phyloP scores from a whole-genome alignment of 1,140 invertebrate genomes.

The Vollenhovia emeryi region DNA sequence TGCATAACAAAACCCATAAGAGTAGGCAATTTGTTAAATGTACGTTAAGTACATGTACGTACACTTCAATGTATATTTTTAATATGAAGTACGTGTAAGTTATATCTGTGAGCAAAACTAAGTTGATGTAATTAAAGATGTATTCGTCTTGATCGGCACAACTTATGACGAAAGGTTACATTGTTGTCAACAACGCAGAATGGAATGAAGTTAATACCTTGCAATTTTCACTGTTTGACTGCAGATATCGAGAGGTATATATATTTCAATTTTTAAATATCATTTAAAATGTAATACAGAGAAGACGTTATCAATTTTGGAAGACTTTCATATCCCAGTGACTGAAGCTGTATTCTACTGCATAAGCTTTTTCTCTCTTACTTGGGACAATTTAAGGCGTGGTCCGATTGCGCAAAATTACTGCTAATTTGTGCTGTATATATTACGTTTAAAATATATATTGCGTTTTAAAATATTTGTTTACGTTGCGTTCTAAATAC shows the following conservation, averaged over 20 bases:
- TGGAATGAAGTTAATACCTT: constrained; percentile 10
- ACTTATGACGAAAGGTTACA: constrained; percentile 50
- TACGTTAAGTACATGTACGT: constrained; percentile 74
- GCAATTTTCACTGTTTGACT: not conserved
- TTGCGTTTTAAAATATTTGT: not conserved
- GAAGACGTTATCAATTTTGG: not conserved
- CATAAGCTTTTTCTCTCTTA: not conserved
- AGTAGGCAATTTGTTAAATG: constrained; percentile 74
- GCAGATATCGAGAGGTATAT: not conserved
- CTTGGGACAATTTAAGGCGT: not conserved
- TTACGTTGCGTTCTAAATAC: constrained; percentile 28
- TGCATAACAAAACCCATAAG: constrained; percentile 70
- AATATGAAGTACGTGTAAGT: constrained; percentile 77
- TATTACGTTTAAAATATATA: constrained; percentile 12
- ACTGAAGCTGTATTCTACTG: not conserved
- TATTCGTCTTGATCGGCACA: constrained; percentile 66
- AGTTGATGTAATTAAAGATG: constrained; percentile 62
- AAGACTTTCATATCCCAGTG: constrained; percentile 24
- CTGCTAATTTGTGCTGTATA: not conserved
- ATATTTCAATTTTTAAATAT: constrained; percentile 1
- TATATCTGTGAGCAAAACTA: constrained; percentile 62
- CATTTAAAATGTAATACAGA: not conserved
- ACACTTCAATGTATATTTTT: constrained; percentile 82
- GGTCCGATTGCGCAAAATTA: constrained; percentile 14
- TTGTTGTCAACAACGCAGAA: constrained; percentile 18